These are phyloP conservation scores for Rhabdophis nuchalis DNA, from an alignment of 2,797 vertebrate species.

Conservation along the genomic window DNA sequence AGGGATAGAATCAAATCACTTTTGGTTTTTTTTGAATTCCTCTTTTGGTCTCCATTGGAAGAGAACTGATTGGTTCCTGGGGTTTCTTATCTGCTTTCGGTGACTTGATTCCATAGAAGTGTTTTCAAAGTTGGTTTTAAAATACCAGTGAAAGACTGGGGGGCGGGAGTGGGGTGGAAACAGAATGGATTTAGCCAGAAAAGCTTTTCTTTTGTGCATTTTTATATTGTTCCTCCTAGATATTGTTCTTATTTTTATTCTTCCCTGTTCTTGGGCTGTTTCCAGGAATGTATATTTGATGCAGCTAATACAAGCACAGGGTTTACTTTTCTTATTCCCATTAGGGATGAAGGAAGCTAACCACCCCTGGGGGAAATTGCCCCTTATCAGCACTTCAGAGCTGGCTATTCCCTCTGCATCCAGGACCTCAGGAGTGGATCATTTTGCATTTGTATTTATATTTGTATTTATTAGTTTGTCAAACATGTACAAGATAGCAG, in stretches of 20 bases:
- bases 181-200: background rate
- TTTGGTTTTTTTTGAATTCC: background rate
- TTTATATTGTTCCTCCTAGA: background rate
- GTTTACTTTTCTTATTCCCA: background rate
- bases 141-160: background rate
- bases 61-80: background rate
- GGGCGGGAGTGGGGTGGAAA: background rate
- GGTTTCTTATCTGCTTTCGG: background rate
- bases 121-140: background rate
- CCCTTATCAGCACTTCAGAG: background rate
- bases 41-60: background rate
- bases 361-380: background rate
- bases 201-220: background rate
- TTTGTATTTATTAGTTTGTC: too few species aligned
- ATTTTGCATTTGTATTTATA: background rate
- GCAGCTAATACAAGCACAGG: background rate
- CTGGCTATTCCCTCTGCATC: background rate
- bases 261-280: background rate
- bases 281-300: background rate
- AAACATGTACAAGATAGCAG: too few species aligned
- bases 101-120: too few species aligned
- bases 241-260: background rate
- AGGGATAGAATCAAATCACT: too few species aligned
- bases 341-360: background rate
- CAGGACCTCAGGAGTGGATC: background rate